Evolutionary conservation across 2,888 invertebrate species (phyloP).

Genomic region (Pollenia labialis): DNA sequence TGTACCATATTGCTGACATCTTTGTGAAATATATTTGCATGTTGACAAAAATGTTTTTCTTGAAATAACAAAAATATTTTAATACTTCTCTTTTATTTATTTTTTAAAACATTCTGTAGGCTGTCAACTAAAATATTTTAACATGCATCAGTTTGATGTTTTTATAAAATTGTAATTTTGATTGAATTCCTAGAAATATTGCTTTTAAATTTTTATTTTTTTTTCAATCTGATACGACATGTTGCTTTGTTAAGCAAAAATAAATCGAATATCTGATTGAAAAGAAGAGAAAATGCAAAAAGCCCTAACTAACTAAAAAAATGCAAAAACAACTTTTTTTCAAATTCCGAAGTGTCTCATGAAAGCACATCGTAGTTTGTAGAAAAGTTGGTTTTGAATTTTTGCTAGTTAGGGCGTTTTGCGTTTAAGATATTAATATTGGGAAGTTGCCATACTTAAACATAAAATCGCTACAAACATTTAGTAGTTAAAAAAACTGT

Average conservation of each 20-base stretch:
- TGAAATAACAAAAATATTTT: conserved; percentile 35
- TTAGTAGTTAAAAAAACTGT: too few species aligned
- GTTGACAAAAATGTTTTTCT: conserved; percentile 65
- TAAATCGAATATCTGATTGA: too few species aligned
- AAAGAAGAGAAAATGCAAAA: too few species aligned
- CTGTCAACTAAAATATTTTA: conserved; percentile 57
- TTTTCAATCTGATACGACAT: neutral
- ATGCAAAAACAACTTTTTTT: too few species aligned
- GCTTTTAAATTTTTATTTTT: neutral
- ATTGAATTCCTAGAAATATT: conserved; percentile 36
- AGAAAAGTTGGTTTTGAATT: too few species aligned
- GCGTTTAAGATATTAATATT: too few species aligned
- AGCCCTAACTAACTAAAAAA: too few species aligned
- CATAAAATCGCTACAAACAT: too few species aligned
- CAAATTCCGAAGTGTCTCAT: too few species aligned
- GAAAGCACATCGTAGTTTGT: too few species aligned
- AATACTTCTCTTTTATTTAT: conserved; percentile 26
- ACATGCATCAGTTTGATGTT: conserved; percentile 49
- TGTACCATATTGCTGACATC: conserved; percentile 47
- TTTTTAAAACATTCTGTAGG: conserved; percentile 11
- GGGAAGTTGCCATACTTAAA: too few species aligned
- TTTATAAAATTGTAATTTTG: conserved; percentile 17
- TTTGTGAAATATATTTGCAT: conserved; percentile 66
- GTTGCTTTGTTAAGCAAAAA: neutral
- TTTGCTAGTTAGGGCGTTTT: too few species aligned